A percentile compares a stretch with the other conserved stretches of the same genome.
phyloP scores from a whole-genome alignment of 2,797 vertebrate species.

The Arremon aurantiirostris region DNA sequence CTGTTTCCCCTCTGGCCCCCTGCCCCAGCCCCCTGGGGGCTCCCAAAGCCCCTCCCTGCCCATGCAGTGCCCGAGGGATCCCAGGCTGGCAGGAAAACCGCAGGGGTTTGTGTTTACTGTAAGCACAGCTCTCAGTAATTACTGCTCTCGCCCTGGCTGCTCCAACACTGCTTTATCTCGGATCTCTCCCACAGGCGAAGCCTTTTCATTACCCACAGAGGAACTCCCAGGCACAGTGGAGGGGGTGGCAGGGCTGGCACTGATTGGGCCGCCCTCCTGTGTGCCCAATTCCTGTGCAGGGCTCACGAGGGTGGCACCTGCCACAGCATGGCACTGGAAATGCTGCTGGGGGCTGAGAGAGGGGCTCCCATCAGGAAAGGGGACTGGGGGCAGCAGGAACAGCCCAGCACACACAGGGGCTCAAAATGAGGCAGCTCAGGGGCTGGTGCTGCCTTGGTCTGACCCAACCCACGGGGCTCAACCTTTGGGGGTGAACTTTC shows the following conservation, averaged over 20 bases:
- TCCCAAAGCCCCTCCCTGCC: background rate
- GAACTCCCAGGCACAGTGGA: slow-evolving; percentile 27
- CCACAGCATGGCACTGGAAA: background rate
- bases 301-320: rapidly evolving
- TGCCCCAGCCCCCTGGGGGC: background rate
- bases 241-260: background rate
- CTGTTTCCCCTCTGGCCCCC: rapidly evolving
- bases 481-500: background rate
- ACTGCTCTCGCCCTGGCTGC: background rate
- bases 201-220: slow-evolving; percentile 41
- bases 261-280: background rate
- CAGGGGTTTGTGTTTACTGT: slow-evolving; percentile 39
- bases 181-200: slow-evolving; percentile 56
- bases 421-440: rapidly evolving
- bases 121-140: slow-evolving; percentile 46
- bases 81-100: background rate
- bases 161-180: slow-evolving; percentile 23
- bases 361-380: background rate
- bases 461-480: background rate
- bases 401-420: background rate
- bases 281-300: background rate
- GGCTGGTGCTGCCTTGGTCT: background rate
- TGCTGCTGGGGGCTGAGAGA: background rate
- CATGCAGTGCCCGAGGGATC: background rate
- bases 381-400: background rate